These are phyloP conservation scores for Temnopleurus reevesii DNA, from an alignment of 53 echinoderm and acorn worm species.

Conservation along the genomic window DNA sequence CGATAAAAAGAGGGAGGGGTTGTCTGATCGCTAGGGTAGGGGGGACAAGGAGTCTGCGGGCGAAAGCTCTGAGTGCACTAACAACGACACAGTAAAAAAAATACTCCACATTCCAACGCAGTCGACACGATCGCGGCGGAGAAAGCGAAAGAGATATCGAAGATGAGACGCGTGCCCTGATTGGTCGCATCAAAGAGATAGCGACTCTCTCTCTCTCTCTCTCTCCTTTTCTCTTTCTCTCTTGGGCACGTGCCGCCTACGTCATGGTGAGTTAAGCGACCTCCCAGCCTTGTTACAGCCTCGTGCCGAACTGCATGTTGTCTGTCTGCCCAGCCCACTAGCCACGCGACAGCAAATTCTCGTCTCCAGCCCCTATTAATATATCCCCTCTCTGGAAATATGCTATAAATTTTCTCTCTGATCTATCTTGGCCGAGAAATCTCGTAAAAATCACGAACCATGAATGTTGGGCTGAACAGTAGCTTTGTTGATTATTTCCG, in stretches of 20 bases:
- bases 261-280: slow-evolving; percentile 25
- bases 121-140: background rate
- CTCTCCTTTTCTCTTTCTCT: no score
- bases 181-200: slow-evolving; percentile 20
- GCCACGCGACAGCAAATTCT: background rate
- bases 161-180: background rate
- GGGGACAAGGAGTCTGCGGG: no score
- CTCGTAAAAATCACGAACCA: no score
- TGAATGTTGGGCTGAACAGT: no score
- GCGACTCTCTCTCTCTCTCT: slow-evolving; percentile 21
- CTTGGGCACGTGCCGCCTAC: slow-evolving; percentile 18
- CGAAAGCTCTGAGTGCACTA: background rate
- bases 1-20: background rate
- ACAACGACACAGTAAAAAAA: slow-evolving; percentile 5
- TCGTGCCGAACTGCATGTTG: slow-evolving; percentile 7
- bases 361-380: background rate
- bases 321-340: background rate
- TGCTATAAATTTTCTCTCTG: background rate
- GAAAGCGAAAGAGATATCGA: background rate
- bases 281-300: slow-evolving; percentile 22
- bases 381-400: background rate
- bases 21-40: background rate
- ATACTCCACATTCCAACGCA: slow-evolving; percentile 51
- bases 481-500: no score
- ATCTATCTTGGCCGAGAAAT: no score